Conservation (phyloP, 2,797 vertebrate species). For the Arctocebus calabarensis region DNA sequence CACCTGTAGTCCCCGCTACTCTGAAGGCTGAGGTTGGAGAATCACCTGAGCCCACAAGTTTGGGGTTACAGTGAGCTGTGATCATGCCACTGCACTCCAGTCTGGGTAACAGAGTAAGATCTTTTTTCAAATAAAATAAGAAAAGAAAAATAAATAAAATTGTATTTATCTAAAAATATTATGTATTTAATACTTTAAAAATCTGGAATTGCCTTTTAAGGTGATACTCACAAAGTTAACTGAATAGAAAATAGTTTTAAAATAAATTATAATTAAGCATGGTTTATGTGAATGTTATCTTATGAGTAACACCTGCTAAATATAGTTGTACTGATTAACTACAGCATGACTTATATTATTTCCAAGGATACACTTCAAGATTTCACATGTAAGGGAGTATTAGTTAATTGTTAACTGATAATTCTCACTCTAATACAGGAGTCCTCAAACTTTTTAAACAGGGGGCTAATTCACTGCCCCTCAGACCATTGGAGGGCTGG, state of each 20-base stretch:
- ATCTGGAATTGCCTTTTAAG: neutral
- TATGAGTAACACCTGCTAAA: conserved; percentile 10
- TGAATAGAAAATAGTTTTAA: neutral
- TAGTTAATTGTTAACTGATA: conserved; percentile 41
- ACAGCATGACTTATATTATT: neutral
- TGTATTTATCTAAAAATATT: neutral
- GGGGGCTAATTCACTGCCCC: too few species aligned
- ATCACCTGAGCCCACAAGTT: neutral
- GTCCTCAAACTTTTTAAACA: too few species aligned
- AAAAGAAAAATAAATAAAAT: neutral
- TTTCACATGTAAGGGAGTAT: neutral
- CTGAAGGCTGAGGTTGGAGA: neutral
- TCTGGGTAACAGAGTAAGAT: neutral
- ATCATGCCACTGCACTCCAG: neutral
- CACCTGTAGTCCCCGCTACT: neutral
- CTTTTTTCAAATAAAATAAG: neutral
- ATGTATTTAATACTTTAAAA: neutral
- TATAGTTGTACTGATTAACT: neutral
- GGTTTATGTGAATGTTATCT: neutral
- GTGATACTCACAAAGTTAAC: neutral
- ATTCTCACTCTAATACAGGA: neutral
- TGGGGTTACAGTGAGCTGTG: neutral
- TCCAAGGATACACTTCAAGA: neutral
- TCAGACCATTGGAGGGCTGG: too few species aligned
- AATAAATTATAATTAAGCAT: conserved; percentile 34